A percentile compares a stretch with the other conserved stretches of the same genome.
Conservation (phyloP, 2,888 invertebrate genomes). For the Chrysomela aeneicollis region DNA sequence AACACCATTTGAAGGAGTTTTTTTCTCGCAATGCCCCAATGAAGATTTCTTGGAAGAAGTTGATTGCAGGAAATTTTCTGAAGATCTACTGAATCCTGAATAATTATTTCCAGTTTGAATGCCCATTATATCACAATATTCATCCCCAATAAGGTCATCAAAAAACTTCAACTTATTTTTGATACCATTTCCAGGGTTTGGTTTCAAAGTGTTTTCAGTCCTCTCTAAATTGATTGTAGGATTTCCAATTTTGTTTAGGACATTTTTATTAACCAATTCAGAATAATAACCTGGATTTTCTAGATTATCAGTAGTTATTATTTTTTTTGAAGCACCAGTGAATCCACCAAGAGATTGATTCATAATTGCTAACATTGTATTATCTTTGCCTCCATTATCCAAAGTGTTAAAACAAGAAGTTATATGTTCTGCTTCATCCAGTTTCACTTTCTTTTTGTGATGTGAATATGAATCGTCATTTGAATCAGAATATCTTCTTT, state of each 20-base stretch:
- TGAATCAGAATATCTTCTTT: background rate
- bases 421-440: background rate
- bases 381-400: background rate
- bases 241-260: background rate
- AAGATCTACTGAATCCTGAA: background rate
- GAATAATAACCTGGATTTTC: slow-evolving; percentile 54
- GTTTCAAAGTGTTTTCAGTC: background rate
- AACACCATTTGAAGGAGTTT: background rate
- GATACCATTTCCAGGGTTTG: too few species aligned
- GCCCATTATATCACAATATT: background rate
- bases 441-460: slow-evolving; percentile 24
- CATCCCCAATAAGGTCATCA: slow-evolving; percentile 24
- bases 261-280: background rate
- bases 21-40: background rate
- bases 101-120: slow-evolving; percentile 6
- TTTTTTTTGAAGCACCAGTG: slow-evolving; percentile 28
- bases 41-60: background rate
- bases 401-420: background rate
- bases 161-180: slow-evolving; percentile 24
- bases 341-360: slow-evolving; percentile 13
- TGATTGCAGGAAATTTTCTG: background rate
- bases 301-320: slow-evolving; percentile 46
- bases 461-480: slow-evolving; percentile 11
- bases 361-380: background rate
- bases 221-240: background rate